Evolutionary conservation across 2,113 vertebrate species (phyloP).

Genomic region (Chitala chitala): DNA sequence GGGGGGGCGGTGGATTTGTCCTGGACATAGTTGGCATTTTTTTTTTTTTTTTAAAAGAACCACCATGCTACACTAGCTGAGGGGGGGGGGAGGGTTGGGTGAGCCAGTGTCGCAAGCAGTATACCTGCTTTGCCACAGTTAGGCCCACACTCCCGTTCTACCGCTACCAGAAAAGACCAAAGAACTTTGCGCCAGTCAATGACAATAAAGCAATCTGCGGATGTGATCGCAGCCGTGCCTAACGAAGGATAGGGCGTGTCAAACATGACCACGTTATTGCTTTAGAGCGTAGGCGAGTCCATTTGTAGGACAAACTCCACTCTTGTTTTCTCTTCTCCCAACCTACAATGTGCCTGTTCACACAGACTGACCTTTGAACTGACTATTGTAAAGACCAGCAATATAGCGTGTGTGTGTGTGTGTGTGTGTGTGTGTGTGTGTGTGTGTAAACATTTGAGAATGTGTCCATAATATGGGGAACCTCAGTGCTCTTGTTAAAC

Average conservation of each 20-base stretch:
- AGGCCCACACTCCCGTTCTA: no score
- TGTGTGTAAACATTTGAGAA: neutral
- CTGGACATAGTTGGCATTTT: constrained; percentile 13
- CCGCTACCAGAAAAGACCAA: constrained; percentile 56
- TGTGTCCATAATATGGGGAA: no score
- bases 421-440: no score
- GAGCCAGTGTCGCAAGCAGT: no score
- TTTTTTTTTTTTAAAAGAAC: no score
- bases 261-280: constrained; percentile 51
- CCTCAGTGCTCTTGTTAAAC: no score
- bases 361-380: constrained; percentile 18
- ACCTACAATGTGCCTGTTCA: no score
- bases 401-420: no score
- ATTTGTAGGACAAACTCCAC: constrained; percentile 27
- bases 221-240: constrained; percentile 42
- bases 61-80: no score
- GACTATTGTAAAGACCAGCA: neutral
- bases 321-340: neutral
- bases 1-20: neutral
- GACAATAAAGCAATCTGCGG: constrained; percentile 67
- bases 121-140: constrained; percentile 6
- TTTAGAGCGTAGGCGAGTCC: constrained; percentile 51
- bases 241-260: constrained; percentile 41
- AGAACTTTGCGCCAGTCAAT: constrained; percentile 71
- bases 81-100: no score